Conservation (phyloP, 2,797 vertebrate genomes). For the Urophycis tenuis region DNA sequence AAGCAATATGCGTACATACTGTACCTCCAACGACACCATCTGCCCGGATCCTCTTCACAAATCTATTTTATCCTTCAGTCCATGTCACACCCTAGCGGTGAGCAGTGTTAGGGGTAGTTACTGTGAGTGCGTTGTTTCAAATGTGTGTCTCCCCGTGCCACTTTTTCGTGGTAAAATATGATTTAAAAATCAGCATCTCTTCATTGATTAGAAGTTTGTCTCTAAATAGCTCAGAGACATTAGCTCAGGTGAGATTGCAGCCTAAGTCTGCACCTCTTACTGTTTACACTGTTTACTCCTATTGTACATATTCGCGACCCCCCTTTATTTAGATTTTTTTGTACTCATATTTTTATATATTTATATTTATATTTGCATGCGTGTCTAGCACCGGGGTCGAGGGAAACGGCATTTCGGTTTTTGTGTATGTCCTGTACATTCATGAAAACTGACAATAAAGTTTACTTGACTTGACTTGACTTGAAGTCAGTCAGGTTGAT, state of each 20-base stretch:
- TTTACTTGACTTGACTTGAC: too few relatives aligned
- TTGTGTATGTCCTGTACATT: too few relatives aligned
- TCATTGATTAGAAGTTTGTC: background rate
- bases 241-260: background rate
- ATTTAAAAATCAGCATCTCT: background rate
- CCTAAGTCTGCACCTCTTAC: too few relatives aligned
- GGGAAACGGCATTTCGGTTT: too few relatives aligned
- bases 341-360: too few relatives aligned
- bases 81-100: background rate
- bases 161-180: background rate
- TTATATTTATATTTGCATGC: too few relatives aligned
- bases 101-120: background rate
- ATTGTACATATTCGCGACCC: too few relatives aligned
- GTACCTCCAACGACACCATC: slow-evolving; percentile 2
- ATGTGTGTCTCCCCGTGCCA: background rate
- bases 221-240: background rate
- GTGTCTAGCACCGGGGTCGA: too few relatives aligned
- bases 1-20: background rate
- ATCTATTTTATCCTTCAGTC: background rate
- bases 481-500: too few relatives aligned
- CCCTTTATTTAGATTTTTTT: too few relatives aligned
- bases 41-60: slow-evolving; percentile 9
- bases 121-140: background rate
- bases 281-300: too few relatives aligned
- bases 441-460: too few relatives aligned